phyloP scores from a whole-genome alignment of 2,888 invertebrate species.

The Mesorhabditis sp. region DNA sequence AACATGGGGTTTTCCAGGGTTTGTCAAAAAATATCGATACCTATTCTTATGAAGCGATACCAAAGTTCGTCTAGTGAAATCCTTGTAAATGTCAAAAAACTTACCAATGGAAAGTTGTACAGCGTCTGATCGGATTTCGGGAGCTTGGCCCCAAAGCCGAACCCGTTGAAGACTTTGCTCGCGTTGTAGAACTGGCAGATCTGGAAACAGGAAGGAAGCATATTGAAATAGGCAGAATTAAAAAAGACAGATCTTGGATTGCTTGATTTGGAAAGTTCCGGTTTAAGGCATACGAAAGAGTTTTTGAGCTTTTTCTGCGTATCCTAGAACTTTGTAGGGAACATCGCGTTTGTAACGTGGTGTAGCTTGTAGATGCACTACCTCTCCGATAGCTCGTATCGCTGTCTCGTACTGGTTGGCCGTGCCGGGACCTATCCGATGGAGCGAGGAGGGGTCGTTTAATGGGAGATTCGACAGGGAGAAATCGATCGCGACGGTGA shows the following conservation, averaged over 20 bases:
- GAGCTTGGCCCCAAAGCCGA: conserved; percentile 65
- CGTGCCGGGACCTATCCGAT: conserved; percentile 23
- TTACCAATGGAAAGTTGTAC: conserved; percentile 53
- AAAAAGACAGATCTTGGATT: no score
- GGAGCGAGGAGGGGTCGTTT: conserved; percentile 42
- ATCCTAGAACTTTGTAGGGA: neutral
- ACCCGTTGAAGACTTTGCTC: conserved; percentile 41
- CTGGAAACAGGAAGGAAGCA: conserved; percentile 1
- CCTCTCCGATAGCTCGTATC: conserved; percentile 41
- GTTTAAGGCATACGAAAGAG: no score
- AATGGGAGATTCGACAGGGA: conserved; percentile 46
- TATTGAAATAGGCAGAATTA: no score
- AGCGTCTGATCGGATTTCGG: conserved; percentile 59
- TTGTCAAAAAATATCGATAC: no score
- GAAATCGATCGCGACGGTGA: conserved; percentile 45
- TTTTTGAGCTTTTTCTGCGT: no score
- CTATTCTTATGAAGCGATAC: no score
- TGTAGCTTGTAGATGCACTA: neutral
- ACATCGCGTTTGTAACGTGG: neutral
- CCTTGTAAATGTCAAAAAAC: neutral
- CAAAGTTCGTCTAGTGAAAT: no score
- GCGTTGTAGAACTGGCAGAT: conserved; percentile 49
- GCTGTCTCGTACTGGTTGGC: conserved; percentile 50
- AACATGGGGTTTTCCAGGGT: no score
- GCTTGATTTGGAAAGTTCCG: no score